Conservation (phyloP, 2,113 vertebrate genomes). For the Phaetusa simplex region DNA sequence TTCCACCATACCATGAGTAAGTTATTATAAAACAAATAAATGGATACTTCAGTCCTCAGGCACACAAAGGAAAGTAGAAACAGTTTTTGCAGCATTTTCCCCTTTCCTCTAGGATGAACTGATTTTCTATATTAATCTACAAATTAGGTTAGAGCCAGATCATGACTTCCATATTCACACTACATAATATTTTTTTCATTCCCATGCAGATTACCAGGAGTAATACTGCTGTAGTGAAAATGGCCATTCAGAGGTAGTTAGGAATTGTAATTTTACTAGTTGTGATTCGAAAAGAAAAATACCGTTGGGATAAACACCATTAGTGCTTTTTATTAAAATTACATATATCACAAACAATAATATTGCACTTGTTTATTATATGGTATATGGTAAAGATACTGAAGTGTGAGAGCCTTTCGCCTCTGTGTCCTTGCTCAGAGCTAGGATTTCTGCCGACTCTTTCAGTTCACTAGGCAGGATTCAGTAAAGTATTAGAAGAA, state of each 20-base stretch:
- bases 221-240: not conserved
- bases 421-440: not conserved
- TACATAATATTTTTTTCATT: not conserved
- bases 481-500: not conserved
- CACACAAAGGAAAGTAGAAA: not conserved
- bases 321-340: not conserved
- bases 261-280: not conserved
- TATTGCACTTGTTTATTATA: not conserved
- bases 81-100: constrained; percentile 9
- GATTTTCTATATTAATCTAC: not conserved
- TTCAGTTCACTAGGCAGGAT: not conserved
- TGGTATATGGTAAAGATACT: not conserved
- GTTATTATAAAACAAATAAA: constrained; percentile 70
- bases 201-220: not conserved
- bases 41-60: not conserved
- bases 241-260: not conserved
- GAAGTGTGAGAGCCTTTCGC: not conserved
- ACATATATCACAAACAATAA: not conserved
- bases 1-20: not conserved
- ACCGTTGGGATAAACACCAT: not conserved
- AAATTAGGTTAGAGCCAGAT: not conserved
- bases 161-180: not conserved
- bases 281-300: not conserved
- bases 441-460: not conserved
- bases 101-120: not conserved